A percentile compares a stretch with the other conserved stretches of the same genome.
Conservation (phyloP, 2,113 vertebrate species). For the Lophotis ruficrista region DNA sequence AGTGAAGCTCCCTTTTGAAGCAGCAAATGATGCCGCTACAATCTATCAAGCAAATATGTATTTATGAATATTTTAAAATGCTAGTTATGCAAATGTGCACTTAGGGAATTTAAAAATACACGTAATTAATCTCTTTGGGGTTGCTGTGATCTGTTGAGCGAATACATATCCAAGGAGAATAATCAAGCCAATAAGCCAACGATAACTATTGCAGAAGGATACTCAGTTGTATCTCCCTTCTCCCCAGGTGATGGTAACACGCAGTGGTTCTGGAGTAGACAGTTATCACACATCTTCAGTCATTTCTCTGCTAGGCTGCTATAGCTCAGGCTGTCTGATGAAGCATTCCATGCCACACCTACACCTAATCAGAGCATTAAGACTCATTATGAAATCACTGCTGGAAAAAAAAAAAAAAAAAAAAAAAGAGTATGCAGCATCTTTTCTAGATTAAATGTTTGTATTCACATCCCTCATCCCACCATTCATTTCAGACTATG, state of each 20-base stretch:
- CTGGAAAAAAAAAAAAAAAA: not conserved
- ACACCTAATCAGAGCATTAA: not conserved
- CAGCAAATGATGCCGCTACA: conserved; percentile 53
- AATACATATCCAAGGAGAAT: conserved; percentile 61
- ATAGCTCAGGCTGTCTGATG: not conserved
- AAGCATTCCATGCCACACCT: not conserved
- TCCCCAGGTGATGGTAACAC: not conserved
- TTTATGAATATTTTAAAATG: conserved; percentile 70
- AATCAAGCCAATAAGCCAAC: conserved; percentile 38
- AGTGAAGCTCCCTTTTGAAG: conserved; percentile 60
- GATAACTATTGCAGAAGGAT: not conserved
- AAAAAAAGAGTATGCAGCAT: not conserved
- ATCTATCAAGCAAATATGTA: conserved; percentile 69
- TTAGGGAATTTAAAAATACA: conserved; percentile 70
- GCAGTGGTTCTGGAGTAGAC: not conserved
- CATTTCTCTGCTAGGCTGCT: not conserved
- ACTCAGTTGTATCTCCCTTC: not conserved
- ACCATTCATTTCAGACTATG: not conserved
- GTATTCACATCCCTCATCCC: not conserved
- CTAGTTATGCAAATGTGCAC: conserved; percentile 69
- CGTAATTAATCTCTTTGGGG: conserved; percentile 59
- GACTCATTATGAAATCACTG: not conserved
- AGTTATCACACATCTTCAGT: not conserved
- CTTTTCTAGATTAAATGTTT: not conserved
- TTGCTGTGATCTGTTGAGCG: conserved; percentile 61